Evolutionary conservation across 2,888 invertebrate genomes (phyloP), one percentile per base, ranked within the genome.

Genomic region (Isoperla grammatica): DNA sequence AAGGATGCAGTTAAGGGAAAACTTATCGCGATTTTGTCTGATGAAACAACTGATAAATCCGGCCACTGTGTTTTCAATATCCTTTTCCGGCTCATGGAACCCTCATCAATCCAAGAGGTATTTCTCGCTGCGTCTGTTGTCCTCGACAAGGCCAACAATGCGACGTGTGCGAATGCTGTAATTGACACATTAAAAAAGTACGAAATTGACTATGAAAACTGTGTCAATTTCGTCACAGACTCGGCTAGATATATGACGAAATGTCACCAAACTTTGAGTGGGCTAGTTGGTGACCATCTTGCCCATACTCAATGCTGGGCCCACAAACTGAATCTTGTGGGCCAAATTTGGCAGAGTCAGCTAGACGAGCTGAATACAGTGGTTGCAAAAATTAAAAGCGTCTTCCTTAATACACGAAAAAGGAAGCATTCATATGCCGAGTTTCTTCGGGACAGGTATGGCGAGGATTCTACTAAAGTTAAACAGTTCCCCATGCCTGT

Each of bases 31-130:
- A 58, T 20, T 37, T 57, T 11, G 40, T 49, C 40, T 23, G 45
- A 61, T 43, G 61, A 61, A 15, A 58, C 61, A 12, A 61, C 61
- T 8, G 57, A 61, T 15, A 49, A 50, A 35, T 17, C n/a, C 11
- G 57, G 57, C n/a, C 39, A 46, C 22, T 61, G 57, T 23, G 61
- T 61, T 9, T 53, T 61, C 45, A 50, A 39, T 6, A 35, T 61
- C 1, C 37, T 50, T 15, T 45, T 45, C 17, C 9, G 45, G 9
- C 15, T 19, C 3, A 8, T 45, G 15, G 45, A 45, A 17, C 2
- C 13, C 12, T 9, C 13, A 13, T 9, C 11, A 4, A 19, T 2
- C 2, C 45, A 45, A 15, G 9, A 45, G 11, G 9, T 15, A 11
- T 45, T 13, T 45, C 17, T 45, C 2, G 45, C 13, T 15, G n/a